A percentile compares a stretch with the other conserved stretches of the same genome.
Conservation (phyloP, 2,113 vertebrate genomes). For the Tetrao urogallus region DNA sequence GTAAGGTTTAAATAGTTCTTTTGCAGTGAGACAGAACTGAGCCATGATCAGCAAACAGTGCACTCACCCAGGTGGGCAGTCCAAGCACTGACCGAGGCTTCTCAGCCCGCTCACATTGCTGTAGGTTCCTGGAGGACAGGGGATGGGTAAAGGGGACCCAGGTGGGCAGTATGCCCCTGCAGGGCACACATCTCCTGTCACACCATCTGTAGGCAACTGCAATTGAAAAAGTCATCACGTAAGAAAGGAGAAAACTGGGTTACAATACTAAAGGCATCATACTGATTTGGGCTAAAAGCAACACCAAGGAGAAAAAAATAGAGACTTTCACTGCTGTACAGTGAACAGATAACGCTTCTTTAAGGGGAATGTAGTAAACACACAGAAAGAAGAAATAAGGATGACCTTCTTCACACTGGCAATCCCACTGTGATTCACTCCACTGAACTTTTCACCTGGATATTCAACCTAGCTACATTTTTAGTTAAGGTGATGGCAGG, state of each 20-base stretch:
- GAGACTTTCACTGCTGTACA: neutral
- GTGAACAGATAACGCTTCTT: neutral
- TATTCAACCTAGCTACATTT: neutral
- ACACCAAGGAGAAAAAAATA: neutral
- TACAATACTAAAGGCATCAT: neutral
- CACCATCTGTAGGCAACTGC: conserved; percentile 83
- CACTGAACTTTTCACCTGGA: neutral
- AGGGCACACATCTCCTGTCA: conserved; percentile 83
- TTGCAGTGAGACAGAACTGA: neutral
- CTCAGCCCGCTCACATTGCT: conserved; percentile 81
- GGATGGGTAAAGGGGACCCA: conserved; percentile 76
- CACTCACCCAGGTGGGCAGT: conserved; percentile 86
- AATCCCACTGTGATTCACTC: neutral
- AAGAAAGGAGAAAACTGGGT: neutral
- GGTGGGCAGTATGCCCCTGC: conserved; percentile 84
- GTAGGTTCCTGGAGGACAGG: conserved; percentile 87
- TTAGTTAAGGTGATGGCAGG: neutral
- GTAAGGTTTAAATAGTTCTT: neutral
- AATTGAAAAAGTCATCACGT: neutral
- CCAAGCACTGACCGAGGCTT: conserved; percentile 76
- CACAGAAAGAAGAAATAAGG: neutral
- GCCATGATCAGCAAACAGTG: fast-evolving
- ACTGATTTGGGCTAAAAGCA: neutral
- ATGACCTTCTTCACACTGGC: neutral
- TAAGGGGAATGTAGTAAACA: neutral